Conservation (phyloP, 2,797 vertebrate species). For the Rhabdomys pumilio region DNA sequence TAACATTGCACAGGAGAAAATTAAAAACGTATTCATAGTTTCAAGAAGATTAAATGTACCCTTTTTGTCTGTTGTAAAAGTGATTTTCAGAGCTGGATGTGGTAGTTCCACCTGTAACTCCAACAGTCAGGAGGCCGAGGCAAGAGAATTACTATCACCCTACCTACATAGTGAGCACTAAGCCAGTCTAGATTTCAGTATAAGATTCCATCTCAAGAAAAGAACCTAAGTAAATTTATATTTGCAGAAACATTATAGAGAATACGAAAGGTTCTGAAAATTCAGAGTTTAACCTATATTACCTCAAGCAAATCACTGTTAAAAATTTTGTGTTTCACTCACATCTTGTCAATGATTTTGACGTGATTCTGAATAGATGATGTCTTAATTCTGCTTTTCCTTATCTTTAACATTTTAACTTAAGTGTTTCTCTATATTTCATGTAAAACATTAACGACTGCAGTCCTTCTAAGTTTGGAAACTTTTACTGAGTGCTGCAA, state of each 20-base stretch:
- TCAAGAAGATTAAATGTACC: constrained; percentile 11
- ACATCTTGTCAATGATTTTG: not conserved
- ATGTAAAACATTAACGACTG: constrained; percentile 3
- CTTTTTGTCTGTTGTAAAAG: constrained; percentile 14
- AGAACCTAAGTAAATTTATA: not conserved
- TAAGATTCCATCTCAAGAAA: not conserved
- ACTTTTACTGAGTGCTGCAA: constrained; percentile 38
- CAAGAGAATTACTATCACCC: not conserved
- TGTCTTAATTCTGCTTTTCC: not conserved
- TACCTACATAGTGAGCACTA: not conserved
- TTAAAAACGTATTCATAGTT: not conserved
- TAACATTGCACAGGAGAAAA: not conserved
- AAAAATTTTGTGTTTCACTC: constrained; percentile 48
- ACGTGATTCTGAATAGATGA: constrained; percentile 49
- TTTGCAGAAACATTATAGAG: constrained; percentile 38
- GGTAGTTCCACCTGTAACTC: not conserved
- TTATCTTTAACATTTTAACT: constrained; percentile 37
- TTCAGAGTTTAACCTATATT: not conserved
- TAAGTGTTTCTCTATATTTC: constrained; percentile 49
- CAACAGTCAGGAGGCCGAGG: not conserved
- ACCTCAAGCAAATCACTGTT: not conserved
- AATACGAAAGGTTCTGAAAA: constrained; percentile 44
- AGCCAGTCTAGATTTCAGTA: not conserved
- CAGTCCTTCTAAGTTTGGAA: constrained; percentile 13
- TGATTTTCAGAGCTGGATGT: not conserved